These are phyloP conservation scores for Gadopsis marmoratus DNA, from an alignment of 2,797 vertebrate genomes.

Conservation along the genomic window DNA sequence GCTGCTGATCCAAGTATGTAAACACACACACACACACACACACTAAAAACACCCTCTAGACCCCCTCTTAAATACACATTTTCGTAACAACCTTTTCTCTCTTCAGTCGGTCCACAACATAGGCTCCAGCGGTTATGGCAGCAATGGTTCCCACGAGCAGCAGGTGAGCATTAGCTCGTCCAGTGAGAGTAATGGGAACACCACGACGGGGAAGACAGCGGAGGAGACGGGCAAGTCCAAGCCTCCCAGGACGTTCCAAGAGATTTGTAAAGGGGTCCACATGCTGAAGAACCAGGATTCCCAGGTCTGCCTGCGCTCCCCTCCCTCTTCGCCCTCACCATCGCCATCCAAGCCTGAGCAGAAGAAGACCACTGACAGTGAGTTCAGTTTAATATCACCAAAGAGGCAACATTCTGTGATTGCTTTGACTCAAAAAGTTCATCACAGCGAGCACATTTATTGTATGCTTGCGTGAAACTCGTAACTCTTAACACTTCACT, in stretches of 20 bases:
- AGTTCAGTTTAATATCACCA: conserved; percentile 53
- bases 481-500: no score
- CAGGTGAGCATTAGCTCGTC: conserved; percentile 92
- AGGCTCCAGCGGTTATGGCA: conserved; percentile 95
- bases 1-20: conserved; percentile 91
- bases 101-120: conserved; percentile 93
- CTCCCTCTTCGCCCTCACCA: conserved; percentile 36
- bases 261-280: conserved; percentile 87
- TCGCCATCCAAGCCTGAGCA: conserved; percentile 76
- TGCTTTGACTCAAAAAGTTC: neutral
- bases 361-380: conserved; percentile 81
- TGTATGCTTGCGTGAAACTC: neutral
- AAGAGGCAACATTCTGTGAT: neutral
- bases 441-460: neutral
- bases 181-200: conserved; percentile 91
- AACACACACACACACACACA: neutral
- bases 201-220: conserved; percentile 50
- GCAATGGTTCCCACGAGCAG: conserved; percentile 89
- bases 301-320: conserved; percentile 70
- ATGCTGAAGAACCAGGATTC: conserved; percentile 89
- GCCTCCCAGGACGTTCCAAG: conserved; percentile 85
- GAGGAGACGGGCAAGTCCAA: conserved; percentile 86
- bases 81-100: conserved; percentile 21
- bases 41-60: neutral
- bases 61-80: neutral